Base-by-base conservation (phyloP, 2,113 vertebrate genomes). In the Corydoras maculifer region DNA sequence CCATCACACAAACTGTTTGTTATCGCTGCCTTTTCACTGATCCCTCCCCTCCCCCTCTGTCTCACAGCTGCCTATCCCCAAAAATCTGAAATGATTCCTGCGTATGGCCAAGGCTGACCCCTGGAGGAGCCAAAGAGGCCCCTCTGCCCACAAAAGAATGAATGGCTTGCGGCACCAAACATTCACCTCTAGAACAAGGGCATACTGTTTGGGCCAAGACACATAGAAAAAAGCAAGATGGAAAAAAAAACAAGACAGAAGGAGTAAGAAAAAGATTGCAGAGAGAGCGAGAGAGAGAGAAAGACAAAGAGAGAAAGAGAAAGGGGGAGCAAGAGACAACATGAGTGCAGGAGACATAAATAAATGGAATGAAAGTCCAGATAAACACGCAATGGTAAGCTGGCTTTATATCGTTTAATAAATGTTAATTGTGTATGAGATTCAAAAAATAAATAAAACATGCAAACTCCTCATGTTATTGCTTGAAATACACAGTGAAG, bases 151-250 rank as follows among this genome's bases (percentile, higher is more conserved):
- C 85, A 87, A 87, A 87, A 81, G 84, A 83, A 79, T 87, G 85
- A 88, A 87, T 87, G 87, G 87, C 88, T 87, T 81, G 79, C 81
- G 84, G 87, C 86, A 86, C 84, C 74, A 75, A 78, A 84, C 83
- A 89, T 88, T 89, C 86, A 88, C 82, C 74, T n/a, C 75, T 75
- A 80, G 81, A 89, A 91, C 88, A 89, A 90, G 87, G 88, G 81
- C 81, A 84, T 86, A 89, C 89, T 90, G 88, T 90, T 74, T 13
- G 35, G 57, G 10, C 14, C 60, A 70, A 62, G 48, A 15, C n/a
- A 43, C 35, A 43, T 43, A 43, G 35, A 43, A 43, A 43, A 43
- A 43, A 43, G 35, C 35, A 43, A 43, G 35, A 43, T 43, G 7
- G 7, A 43, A 43, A 43, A 43, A 35, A 43, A 43, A 43, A 4